phyloP scores from a whole-genome alignment of 1,140 invertebrate species.

The Drosophila littoralis region DNA sequence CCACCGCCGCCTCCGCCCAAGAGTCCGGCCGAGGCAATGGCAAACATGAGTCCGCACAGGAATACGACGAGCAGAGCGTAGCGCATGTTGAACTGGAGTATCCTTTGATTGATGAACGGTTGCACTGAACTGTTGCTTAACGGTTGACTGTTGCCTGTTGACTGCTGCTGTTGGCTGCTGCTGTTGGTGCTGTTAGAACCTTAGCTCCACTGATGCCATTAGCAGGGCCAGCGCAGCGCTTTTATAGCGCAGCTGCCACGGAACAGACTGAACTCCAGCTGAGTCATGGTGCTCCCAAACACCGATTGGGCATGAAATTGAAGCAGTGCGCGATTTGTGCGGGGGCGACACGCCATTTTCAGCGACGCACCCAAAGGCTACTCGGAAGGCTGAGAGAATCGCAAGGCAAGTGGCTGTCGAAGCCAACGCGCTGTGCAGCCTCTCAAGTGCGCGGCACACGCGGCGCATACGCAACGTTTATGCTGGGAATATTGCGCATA shows the following conservation, averaged over 20 bases:
- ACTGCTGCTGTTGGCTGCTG: slow-evolving; percentile 19
- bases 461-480: slow-evolving; percentile 64
- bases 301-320: slow-evolving; percentile 21
- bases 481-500: slow-evolving; percentile 66
- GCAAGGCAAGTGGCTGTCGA: slow-evolving; percentile 25
- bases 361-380: slow-evolving; percentile 58
- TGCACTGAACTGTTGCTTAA: slow-evolving; percentile 21
- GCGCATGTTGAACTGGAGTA: slow-evolving; percentile 49
- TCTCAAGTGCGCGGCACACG: slow-evolving; percentile 53
- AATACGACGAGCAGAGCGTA: slow-evolving; percentile 60
- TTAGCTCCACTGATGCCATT: slow-evolving; percentile 63
- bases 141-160: slow-evolving; percentile 29
- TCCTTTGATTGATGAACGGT: slow-evolving; percentile 25
- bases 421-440: neutral
- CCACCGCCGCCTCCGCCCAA: slow-evolving; percentile 52
- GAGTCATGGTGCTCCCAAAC: slow-evolving; percentile 57
- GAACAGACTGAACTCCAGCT: slow-evolving; percentile 24
- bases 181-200: slow-evolving; percentile 54
- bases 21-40: slow-evolving; percentile 57
- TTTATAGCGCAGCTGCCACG: slow-evolving; percentile 58
- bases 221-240: slow-evolving; percentile 39
- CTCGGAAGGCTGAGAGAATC: slow-evolving; percentile 62
- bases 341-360: slow-evolving; percentile 6
- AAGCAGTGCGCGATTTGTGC: slow-evolving; percentile 4
- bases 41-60: slow-evolving; percentile 58